Evolutionary conservation across 2,888 invertebrate genomes (phyloP).

Genomic region (Ernsta delagoae): DNA sequence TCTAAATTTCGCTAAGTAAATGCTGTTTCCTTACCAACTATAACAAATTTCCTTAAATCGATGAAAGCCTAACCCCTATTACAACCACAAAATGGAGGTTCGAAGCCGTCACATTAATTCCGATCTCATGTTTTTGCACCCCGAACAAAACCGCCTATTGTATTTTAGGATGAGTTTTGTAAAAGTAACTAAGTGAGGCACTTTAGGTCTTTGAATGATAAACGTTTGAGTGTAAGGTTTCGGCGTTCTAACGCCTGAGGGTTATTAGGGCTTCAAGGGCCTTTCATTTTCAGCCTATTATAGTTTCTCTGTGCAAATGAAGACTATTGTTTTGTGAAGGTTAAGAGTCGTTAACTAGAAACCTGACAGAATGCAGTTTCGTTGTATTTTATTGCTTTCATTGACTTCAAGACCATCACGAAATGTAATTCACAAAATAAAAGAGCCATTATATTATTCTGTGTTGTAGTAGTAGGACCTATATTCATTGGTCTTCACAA

Average conservation of each 20-base stretch:
- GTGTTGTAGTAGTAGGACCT: too few relatives aligned
- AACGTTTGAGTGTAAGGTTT: conserved; percentile 6
- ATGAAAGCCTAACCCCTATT: conserved; percentile 6
- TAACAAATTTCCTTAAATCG: conserved; percentile 5
- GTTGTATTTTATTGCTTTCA: neutral
- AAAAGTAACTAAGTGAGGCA: conserved; percentile 9
- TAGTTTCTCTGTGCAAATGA: neutral
- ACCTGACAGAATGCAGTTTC: neutral
- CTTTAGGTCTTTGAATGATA: conserved; percentile 6
- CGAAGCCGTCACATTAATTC: conserved; percentile 7
- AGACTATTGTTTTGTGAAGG: neutral
- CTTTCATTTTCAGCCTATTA: conserved; percentile 1
- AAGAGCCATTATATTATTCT: too few relatives aligned
- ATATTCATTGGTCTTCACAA: too few relatives aligned
- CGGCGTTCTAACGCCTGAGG: neutral
- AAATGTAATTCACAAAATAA: too few relatives aligned
- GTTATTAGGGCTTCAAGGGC: neutral
- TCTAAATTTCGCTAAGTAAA: neutral
- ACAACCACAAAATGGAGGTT: conserved; percentile 10
- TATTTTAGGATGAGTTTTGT: conserved; percentile 7
- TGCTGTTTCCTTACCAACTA: neutral
- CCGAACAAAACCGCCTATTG: conserved; percentile 10
- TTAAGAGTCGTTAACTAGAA: neutral
- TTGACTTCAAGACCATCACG: too few relatives aligned
- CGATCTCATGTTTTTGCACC: conserved; percentile 9